These are phyloP conservation scores for Cotesia vestalis DNA, from an alignment of 1,140 invertebrate genomes.

Conservation along the genomic window DNA sequence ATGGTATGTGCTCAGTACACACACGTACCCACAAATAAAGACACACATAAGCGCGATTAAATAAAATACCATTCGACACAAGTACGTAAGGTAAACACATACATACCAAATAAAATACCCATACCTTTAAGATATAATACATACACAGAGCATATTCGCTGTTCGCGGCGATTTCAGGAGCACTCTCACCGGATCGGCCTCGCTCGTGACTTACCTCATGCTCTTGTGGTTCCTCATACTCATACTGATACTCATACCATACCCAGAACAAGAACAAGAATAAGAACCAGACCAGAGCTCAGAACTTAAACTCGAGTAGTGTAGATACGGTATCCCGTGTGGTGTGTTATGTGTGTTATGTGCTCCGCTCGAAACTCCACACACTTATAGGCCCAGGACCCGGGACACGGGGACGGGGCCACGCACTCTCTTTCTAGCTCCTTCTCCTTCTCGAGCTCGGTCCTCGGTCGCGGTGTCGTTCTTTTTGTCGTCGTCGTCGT, in stretches of 20 bases:
- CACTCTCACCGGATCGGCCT: slow-evolving; percentile 43
- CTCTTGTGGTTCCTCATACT: slow-evolving; percentile 35
- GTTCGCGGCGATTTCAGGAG: slow-evolving; percentile 36
- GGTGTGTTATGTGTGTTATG: neutral
- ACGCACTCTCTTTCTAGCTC: slow-evolving; percentile 33
- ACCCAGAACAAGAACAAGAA: too few species aligned
- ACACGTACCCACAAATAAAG: neutral
- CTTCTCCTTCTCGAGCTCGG: slow-evolving; percentile 10
- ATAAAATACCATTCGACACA: neutral
- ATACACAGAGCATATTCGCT: slow-evolving; percentile 14
- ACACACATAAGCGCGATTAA: neutral
- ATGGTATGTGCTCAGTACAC: neutral
- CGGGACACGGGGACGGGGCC: slow-evolving; percentile 7
- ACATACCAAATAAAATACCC: neutral
- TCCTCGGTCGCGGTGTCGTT: slow-evolving; percentile 6
- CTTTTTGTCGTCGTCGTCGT: slow-evolving; percentile 3
- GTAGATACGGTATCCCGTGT: too few species aligned
- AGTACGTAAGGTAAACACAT: too few species aligned
- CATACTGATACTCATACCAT: too few species aligned
- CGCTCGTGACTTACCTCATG: slow-evolving; percentile 45
- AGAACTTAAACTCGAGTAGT: too few species aligned
- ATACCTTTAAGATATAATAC: neutral
- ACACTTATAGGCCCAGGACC: slow-evolving; percentile 9
- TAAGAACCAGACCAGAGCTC: too few species aligned
- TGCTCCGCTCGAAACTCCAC: slow-evolving; percentile 7